Conservation (phyloP, 2,797 vertebrate species). For the Urocyon cinereoargenteus region DNA sequence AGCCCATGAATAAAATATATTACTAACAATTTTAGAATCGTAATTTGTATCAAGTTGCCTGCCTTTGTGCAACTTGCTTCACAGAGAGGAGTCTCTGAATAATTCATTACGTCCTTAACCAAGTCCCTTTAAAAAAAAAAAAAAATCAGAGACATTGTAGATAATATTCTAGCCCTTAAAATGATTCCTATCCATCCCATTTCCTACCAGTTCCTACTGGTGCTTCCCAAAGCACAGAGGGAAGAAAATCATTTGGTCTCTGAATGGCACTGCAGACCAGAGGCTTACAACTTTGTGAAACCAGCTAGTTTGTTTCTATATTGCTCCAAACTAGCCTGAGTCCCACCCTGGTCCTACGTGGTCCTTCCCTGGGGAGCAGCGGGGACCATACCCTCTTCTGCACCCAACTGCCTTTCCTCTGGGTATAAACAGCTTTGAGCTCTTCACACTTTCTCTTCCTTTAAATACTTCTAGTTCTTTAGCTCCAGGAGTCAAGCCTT, state of each 20-base stretch:
- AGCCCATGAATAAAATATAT: conserved; percentile 74
- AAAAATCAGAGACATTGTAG: background rate
- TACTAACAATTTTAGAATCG: conserved; percentile 70
- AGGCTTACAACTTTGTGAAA: background rate
- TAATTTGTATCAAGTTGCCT: conserved; percentile 80
- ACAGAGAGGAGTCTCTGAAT: conserved; percentile 70
- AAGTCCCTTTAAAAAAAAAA: conserved; percentile 55
- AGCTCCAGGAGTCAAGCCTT: background rate
- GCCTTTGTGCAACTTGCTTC: conserved; percentile 69
- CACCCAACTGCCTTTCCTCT: background rate
- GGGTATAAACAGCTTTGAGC: background rate
- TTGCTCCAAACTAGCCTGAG: background rate
- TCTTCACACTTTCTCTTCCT: background rate
- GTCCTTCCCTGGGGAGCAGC: background rate
- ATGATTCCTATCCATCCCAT: background rate
- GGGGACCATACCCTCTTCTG: background rate
- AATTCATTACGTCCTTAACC: conserved; percentile 70
- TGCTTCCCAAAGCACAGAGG: background rate
- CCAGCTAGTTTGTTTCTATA: too few relatives aligned
- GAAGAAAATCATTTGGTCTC: background rate
- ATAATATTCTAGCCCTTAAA: conserved; percentile 32
- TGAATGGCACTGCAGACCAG: background rate
- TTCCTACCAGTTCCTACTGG: background rate
- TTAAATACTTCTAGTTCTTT: background rate
- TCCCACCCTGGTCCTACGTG: background rate